Base-by-base conservation (phyloP, 2,113 vertebrate species). In the Pelusios castaneus region DNA sequence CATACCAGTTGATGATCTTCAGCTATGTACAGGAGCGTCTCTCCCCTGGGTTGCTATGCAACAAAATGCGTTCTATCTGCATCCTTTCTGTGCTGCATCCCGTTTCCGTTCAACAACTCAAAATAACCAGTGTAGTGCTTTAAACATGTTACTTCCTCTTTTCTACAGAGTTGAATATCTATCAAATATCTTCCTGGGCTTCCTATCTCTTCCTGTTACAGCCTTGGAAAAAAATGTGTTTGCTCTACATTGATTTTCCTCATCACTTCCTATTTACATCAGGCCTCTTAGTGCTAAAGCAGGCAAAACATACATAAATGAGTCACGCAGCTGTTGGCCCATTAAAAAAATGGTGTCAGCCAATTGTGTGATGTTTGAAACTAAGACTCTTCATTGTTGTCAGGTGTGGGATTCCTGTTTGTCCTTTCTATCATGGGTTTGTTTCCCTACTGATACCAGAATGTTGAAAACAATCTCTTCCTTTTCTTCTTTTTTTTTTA, bases 121-220 rank as follows among this genome's bases (percentile, higher is more conserved):
- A 98, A 99, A 99, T 99, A 99, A 98, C 98, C 96, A 95, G 97
- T 94, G 94, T 88, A 96, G 97, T 97, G 97, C 98, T 98, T 97
- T 97, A 97, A 70, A 88, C 97, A 94, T 94, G 97, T 98, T 98
- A 97, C 98, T 98, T 98, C 99, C 99, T 99, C 98, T 98, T 98
- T 97, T 98, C 95, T 97, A 90, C 98, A 85, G 97, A 98, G 97
- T 96, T 98, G 98, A 98, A 98, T 98, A 98, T 99, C 98, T 98
- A 98, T 99, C 99, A 98, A 98, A 97, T 98, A 96, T 98, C 97
- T 98, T 98, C 98, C 98, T 97, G 98, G 97, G 98, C 98, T 98
- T 99, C 98, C 98, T 99, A 98, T 99, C 99, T 98, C 97, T 99
- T 99, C 98, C 98, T 98, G 98, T 97, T 97, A 95, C 97, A 98